phyloP scores from a whole-genome alignment of 2,888 invertebrate species.

The Cremastobaeus sp. region DNA sequence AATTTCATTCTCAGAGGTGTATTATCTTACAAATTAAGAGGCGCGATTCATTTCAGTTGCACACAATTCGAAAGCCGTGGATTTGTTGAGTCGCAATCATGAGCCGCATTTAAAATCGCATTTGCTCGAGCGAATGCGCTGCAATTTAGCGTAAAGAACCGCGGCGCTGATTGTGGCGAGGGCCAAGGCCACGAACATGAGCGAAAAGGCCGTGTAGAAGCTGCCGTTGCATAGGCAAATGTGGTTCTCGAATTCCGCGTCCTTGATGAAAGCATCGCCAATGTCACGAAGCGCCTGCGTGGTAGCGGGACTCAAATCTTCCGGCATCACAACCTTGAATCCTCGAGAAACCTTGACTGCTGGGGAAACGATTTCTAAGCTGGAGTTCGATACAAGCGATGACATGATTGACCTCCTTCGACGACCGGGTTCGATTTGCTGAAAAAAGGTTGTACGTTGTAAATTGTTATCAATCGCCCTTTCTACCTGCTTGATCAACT shows the following conservation, averaged over 20 bases:
- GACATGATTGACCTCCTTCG: conserved; percentile 73
- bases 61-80: background rate
- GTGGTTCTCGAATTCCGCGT: conserved; percentile 69
- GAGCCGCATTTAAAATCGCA: conserved; percentile 45
- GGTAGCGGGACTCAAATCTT: conserved; percentile 80
- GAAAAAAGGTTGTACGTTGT: background rate
- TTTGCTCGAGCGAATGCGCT: conserved; percentile 62
- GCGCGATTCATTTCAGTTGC: background rate
- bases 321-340: conserved; percentile 84
- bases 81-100: no score
- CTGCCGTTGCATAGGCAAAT: conserved; percentile 83
- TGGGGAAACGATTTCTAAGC: conserved; percentile 25
- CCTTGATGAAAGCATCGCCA: conserved; percentile 57
- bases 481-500: no score
- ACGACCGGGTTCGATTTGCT: conserved; percentile 80
- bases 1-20: no score
- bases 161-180: conserved; percentile 80
- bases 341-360: conserved; percentile 83
- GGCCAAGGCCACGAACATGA: conserved; percentile 82
- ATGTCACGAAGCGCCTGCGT: conserved; percentile 67
- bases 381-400: conserved; percentile 62
- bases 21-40: no score
- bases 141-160: conserved; percentile 80
- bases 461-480: no score
- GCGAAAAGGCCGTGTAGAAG: conserved; percentile 82